Conservation (phyloP, 2,797 vertebrate genomes). For the Micropoecilia bifurca region DNA sequence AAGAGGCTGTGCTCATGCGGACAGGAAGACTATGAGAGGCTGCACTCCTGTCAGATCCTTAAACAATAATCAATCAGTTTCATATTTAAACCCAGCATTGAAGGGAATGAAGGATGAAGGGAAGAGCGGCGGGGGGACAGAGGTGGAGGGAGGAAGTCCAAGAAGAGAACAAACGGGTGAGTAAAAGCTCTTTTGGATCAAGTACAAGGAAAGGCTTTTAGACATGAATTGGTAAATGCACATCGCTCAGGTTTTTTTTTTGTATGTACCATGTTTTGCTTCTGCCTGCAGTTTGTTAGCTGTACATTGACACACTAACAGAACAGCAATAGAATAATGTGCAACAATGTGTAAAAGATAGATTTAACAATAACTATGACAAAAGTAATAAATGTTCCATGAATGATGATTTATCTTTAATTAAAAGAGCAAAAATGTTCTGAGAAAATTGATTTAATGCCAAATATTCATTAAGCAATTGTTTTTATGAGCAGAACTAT, state of each 20-base stretch:
- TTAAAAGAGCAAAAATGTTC: not conserved
- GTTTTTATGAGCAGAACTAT: not conserved
- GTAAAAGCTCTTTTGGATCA: constrained; percentile 82
- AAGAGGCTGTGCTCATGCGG: constrained; percentile 10
- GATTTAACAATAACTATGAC: constrained; percentile 1
- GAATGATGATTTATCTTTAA: not conserved
- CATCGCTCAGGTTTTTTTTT: constrained; percentile 35
- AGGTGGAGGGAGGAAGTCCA: not conserved
- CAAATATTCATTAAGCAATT: not conserved
- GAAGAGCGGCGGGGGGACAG: not conserved
- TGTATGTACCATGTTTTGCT: constrained; percentile 12
- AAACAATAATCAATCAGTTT: constrained; percentile 71
- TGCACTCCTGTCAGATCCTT: constrained; percentile 49
- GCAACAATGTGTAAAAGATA: not conserved
- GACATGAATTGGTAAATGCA: constrained; percentile 70
- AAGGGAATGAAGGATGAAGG: constrained; percentile 11
- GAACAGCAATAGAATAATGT: constrained; percentile 17
- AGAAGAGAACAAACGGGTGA: constrained; percentile 39
- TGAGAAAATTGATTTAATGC: not conserved
- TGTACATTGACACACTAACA: constrained; percentile 15
- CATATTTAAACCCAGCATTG: constrained; percentile 54
- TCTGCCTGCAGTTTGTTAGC: constrained; percentile 10
- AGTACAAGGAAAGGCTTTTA: constrained; percentile 81
- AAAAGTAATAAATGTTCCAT: not conserved
- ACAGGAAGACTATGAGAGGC: constrained; percentile 21